Evolutionary conservation across 2,113 vertebrate genomes (phyloP), one percentile per base, ranked within the genome.

Genomic region (Thalassarche chlororhynchos): DNA sequence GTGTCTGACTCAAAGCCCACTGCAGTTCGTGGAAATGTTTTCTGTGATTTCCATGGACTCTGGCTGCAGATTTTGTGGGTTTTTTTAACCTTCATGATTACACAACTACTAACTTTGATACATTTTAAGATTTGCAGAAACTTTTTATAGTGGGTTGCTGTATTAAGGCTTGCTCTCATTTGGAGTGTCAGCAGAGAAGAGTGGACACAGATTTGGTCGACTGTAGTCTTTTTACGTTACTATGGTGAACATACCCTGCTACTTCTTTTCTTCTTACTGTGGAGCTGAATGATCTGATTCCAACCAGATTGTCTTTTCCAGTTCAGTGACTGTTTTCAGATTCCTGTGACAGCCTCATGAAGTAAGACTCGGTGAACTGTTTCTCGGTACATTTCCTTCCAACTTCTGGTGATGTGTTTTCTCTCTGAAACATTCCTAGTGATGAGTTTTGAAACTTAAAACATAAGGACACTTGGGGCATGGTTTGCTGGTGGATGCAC

Each of bases 171-270:
- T 5, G 18, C 44, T 72, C 20, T 34, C 5, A 1, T 2, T 5
- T 15, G 91, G 57, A 2, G 14, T 3, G 58, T 51, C 38, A 13
- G 61, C 28, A 14, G 42, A 13, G 82, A 10, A 5, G 61, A 25
- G 60, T 4, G 40, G 61, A 20, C 58, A 7, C 38, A 7, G 71
- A 1, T 20, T 19, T 3, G 87, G 80, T 7, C 23, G 46, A 0
- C 36, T 26, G 34, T 8, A 7, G 24, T 6, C 44, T 28, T 28
- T 24, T 28, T 19, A 14, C 13, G 1, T 69, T 6, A 1, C 13
- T 5, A 1, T 0, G 1, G 62, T 26, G 60, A 20, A 3, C 13
- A 2, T 2, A 4, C 12, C 46, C 3, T 1, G n/a, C 65, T 29
- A 14, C 34, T 55, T 3, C 82, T 38, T 14, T 28, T 12, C 36